Conservation (phyloP, 1,140 invertebrate genomes). For the Euura saliciscinereae region DNA sequence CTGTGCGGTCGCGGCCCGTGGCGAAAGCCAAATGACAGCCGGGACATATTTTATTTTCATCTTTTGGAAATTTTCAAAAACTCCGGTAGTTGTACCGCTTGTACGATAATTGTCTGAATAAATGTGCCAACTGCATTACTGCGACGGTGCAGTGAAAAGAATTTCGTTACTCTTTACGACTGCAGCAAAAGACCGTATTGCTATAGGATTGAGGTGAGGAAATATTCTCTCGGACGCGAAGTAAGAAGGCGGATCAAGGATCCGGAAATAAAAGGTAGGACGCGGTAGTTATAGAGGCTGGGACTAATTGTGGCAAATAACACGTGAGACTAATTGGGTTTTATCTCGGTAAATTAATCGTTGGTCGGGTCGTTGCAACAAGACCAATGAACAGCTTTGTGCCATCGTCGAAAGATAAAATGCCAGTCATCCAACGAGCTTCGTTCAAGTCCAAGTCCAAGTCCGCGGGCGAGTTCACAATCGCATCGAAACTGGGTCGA, state of each 20-base stretch:
- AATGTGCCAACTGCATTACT: neutral
- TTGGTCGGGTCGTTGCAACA: conserved; percentile 28
- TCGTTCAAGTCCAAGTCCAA: conserved; percentile 31
- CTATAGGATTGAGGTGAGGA: neutral
- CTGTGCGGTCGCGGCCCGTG: neutral
- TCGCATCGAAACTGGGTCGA: conserved; percentile 28
- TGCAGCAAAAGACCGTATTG: neutral
- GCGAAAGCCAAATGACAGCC: neutral
- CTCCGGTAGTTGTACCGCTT: neutral
- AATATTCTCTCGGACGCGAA: neutral
- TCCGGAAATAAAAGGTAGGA: neutral
- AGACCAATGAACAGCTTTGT: conserved; percentile 38
- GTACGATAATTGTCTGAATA: neutral
- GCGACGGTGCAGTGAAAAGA: neutral
- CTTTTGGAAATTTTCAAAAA: neutral
- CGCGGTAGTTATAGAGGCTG: conserved; percentile 28
- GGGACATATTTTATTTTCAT: neutral
- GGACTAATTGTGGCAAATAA: conserved; percentile 45
- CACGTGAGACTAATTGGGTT: conserved; percentile 47
- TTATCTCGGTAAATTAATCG: conserved; percentile 54
- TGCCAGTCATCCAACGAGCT: conserved; percentile 35
- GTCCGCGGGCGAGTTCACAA: conserved; percentile 38
- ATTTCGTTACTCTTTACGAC: neutral
- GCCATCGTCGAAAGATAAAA: conserved; percentile 32
- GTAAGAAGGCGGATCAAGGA: neutral